Evolutionary conservation across 2,888 invertebrate genomes (phyloP).

Genomic region (Uropetala carovei): DNA sequence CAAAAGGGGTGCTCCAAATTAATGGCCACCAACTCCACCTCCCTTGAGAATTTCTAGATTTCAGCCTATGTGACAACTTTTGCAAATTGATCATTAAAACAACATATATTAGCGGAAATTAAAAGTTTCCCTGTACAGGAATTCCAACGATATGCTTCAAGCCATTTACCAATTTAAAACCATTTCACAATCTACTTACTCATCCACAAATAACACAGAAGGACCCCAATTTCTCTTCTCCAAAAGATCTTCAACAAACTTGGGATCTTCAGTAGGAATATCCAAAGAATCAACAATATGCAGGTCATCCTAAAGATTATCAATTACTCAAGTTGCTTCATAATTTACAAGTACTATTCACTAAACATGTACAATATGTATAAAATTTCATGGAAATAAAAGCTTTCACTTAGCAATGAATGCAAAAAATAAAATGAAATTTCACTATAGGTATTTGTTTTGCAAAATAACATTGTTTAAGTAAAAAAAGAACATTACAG

Average conservation of each 20-base stretch:
- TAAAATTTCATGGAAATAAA: too few species aligned
- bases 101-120: not conserved
- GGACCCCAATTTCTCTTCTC: constrained; percentile 96
- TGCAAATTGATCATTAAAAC: not conserved
- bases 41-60: too few species aligned
- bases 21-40: too few species aligned
- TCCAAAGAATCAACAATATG: constrained; percentile 92
- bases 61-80: not conserved
- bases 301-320: constrained; percentile 85
- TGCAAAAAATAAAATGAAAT: too few species aligned
- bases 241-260: constrained; percentile 87
- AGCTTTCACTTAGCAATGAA: too few species aligned
- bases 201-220: constrained; percentile 94
- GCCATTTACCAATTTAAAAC: constrained; percentile 61
- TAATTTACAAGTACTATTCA: too few species aligned
- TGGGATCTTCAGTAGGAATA: constrained; percentile 88
- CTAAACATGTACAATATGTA: too few species aligned
- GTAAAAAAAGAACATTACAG: not conserved
- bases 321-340: too few species aligned
- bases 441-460: too few species aligned
- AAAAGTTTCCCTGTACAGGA: not conserved
- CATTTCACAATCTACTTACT: constrained; percentile 78
- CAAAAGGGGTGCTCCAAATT: not conserved
- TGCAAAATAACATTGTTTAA: too few species aligned
- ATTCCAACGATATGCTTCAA: not conserved